Conservation (phyloP, 2,113 vertebrate genomes). For the Mustela lutreola region DNA sequence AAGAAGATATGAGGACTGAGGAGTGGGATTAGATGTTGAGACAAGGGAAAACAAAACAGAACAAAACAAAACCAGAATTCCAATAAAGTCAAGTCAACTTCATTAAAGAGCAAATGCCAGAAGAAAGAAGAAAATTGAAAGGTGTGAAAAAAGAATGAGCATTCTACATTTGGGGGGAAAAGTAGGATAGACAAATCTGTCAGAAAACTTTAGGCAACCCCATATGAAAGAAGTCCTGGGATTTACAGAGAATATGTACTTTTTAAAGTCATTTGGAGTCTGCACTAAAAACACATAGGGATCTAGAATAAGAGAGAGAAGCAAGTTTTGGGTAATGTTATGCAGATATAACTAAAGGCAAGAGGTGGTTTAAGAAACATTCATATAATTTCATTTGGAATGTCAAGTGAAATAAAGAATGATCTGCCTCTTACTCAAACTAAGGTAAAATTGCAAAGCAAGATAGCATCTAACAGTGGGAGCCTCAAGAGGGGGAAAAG, state of each 20-base stretch:
- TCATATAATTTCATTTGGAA: slow-evolving; percentile 62
- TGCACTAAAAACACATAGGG: not conserved
- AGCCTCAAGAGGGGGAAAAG: not conserved
- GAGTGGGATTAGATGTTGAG: not conserved
- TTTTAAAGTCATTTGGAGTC: slow-evolving; percentile 75
- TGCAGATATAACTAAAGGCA: slow-evolving; percentile 56
- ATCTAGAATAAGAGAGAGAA: not conserved
- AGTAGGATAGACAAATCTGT: not conserved
- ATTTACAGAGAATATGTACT: slow-evolving; percentile 70
- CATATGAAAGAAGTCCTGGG: not conserved
- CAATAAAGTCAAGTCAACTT: not conserved
- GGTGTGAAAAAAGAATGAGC: not conserved
- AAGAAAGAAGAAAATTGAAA: slow-evolving; percentile 18
- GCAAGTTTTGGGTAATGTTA: slow-evolving; percentile 55
- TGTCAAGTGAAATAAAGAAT: not conserved
- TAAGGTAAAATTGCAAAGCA: slow-evolving; percentile 44
- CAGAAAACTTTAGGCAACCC: not conserved
- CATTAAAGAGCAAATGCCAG: not conserved
- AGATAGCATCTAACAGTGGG: not conserved
- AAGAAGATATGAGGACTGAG: not conserved
- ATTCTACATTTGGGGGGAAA: not conserved
- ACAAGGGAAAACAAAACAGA: not conserved
- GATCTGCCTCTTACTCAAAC: not conserved
- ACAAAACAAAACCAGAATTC: not conserved
- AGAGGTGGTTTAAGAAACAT: slow-evolving; percentile 22